Percentiles rank a stretch among this genome's conserved stretches.
These are phyloP conservation scores for Alouatta palliata DNA, from an alignment of 2,113 vertebrate species.

Conservation along the genomic window DNA sequence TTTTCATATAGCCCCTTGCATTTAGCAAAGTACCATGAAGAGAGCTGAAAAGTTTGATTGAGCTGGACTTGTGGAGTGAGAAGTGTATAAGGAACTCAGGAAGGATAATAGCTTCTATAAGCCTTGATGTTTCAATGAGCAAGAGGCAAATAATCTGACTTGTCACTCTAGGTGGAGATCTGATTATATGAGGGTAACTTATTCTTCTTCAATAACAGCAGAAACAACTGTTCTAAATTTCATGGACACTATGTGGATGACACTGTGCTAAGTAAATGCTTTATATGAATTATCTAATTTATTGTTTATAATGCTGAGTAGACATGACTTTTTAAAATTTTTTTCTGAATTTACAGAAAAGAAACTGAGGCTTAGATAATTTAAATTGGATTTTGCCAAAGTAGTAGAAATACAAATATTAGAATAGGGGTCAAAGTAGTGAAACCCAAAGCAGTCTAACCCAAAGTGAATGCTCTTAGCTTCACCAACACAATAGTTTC, in stretches of 20 bases:
- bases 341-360: neutral
- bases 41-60: neutral
- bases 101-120: neutral
- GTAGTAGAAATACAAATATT: neutral
- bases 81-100: neutral
- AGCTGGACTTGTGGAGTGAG: neutral
- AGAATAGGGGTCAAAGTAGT: neutral
- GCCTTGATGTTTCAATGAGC: neutral
- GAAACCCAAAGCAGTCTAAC: neutral
- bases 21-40: neutral
- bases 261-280: neutral
- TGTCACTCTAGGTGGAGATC: neutral
- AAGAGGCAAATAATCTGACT: neutral
- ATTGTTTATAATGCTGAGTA: neutral
- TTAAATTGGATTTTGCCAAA: neutral
- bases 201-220: neutral
- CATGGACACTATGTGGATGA: neutral
- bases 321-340: neutral
- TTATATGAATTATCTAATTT: conserved; percentile 1
- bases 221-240: neutral
- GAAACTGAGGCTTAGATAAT: neutral
- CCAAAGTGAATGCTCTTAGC: neutral
- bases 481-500: neutral
- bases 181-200: neutral
- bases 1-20: neutral